Evolutionary conservation across 2,888 invertebrate species (phyloP).

Genomic region (Scaptomyza reducta): DNA sequence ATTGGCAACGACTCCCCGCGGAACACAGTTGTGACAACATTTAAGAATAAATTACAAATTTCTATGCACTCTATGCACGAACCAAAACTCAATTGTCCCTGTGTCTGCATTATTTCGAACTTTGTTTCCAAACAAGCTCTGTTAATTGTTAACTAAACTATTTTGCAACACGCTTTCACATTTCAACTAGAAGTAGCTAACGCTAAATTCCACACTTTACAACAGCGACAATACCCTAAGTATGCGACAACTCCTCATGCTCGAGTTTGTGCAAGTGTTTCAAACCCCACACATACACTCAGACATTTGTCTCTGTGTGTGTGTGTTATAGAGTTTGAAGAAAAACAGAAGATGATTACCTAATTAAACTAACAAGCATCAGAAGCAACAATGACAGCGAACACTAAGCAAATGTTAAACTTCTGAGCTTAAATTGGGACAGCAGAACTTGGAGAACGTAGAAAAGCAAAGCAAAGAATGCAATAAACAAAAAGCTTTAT

Average conservation of each 20-base stretch:
- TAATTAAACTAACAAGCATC: slow-evolving; percentile 50
- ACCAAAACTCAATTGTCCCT: too few relatives aligned
- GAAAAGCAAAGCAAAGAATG: too few relatives aligned
- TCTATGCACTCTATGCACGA: neutral
- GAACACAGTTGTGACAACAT: neutral
- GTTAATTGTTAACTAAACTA: neutral
- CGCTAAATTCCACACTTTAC: neutral
- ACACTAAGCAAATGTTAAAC: slow-evolving; percentile 34
- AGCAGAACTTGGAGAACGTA: neutral
- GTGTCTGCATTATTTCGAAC: neutral
- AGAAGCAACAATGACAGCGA: neutral
- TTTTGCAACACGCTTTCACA: neutral
- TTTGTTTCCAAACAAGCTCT: neutral
- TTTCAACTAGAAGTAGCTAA: neutral
- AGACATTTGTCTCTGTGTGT: neutral
- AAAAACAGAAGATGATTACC: slow-evolving; percentile 49
- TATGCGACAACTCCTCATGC: neutral
- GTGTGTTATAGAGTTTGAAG: slow-evolving; percentile 7
- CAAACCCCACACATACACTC: neutral
- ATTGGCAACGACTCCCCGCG: slow-evolving; percentile 40
- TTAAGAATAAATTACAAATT: slow-evolving; percentile 3
- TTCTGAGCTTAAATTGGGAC: slow-evolving; percentile 41
- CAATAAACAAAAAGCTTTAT: too few relatives aligned
- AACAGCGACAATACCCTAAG: neutral
- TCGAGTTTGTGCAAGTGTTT: slow-evolving; percentile 12